Base-by-base conservation (phyloP, 2,888 invertebrate species). In the Stenodema calcarata region DNA sequence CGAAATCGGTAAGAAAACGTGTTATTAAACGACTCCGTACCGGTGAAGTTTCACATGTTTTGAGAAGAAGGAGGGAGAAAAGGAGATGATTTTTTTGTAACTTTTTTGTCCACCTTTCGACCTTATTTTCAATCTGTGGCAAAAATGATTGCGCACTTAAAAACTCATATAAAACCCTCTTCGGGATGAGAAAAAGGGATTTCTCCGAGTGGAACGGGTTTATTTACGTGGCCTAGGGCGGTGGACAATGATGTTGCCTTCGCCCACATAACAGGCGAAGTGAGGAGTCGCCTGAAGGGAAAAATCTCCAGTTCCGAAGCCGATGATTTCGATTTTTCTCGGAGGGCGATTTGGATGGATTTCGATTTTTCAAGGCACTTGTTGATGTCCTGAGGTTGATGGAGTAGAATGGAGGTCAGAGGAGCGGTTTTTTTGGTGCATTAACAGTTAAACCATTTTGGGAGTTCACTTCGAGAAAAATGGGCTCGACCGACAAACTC, bases 1-100 rank as follows among this genome's bases (percentile, higher is more conserved):
- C 41, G n/a, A 73, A 73, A 73, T 73, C 73, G 73, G 73, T 14
- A 11, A 73, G 73, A 73, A 50, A 73, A 73, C 73, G 73, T 73
- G 73, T 73, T 73, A 35, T 73, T 41, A 73, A 73, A 73, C 70
- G 73, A 41, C 73, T 41, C 2, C 27, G 41, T 73, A 35, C 73
- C 73, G 73, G 23, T 62, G 54, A 9, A 54, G 62, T 23, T 62
- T 23, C 73, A 73, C 73, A 41, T 73, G 73, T 73, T 73, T 30
- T 41, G 73, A 41, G 14, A 35, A 73, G 41, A 73, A 73, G 18
- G 35, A 30, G 30, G 30, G 73, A 35, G 7, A 54, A 23, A 62
- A 73, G 41, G 2, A 6, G 73, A 7, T 7, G 4, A 35, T 73
- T 73, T 73, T 73, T 70, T 0, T 73, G n/a, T n/a, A n/a, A n/a